Percentiles rank a stretch among this genome's conserved stretches.
These are phyloP conservation scores for Horisme vitalbata DNA, from an alignment of 2,888 invertebrate species.

Conservation along the genomic window DNA sequence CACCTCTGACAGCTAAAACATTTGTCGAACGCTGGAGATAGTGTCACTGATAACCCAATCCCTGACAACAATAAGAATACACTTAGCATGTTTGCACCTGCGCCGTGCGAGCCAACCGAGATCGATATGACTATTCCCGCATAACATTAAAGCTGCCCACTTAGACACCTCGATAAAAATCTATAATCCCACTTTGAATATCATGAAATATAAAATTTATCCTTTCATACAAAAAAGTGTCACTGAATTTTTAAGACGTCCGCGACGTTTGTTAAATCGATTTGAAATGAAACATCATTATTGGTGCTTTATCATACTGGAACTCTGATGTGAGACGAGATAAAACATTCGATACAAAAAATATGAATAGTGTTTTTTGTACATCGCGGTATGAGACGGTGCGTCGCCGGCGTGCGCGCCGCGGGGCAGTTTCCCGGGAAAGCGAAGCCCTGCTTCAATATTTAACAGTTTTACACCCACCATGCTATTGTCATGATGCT, in stretches of 20 bases:
- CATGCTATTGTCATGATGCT: constrained; percentile 62
- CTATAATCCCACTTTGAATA: constrained; percentile 33
- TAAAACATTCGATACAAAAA: constrained; percentile 48
- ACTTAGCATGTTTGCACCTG: constrained; percentile 83
- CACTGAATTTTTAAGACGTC: constrained; percentile 58
- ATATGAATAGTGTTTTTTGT: constrained; percentile 68
- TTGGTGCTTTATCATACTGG: constrained; percentile 78
- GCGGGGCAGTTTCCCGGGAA: constrained; percentile 80
- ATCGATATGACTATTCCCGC: constrained; percentile 64
- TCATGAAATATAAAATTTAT: constrained; percentile 35
- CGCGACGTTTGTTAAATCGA: constrained; percentile 68
- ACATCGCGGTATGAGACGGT: constrained; percentile 71
- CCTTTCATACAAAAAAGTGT: constrained; percentile 54
- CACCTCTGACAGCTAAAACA: constrained; percentile 80
- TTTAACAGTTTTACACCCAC: constrained; percentile 78
- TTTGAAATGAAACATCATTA: constrained; percentile 79
- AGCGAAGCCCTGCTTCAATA: constrained; percentile 70
- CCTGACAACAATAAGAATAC: constrained; percentile 81
- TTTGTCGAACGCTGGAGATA: constrained; percentile 80
- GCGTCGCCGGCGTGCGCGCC: constrained; percentile 74
- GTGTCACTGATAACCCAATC: constrained; percentile 82
- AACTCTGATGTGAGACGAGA: constrained; percentile 72
- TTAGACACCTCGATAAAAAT: constrained; percentile 42
- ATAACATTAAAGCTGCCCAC: constrained; percentile 49
- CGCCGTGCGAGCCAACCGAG: constrained; percentile 61